phyloP scores from a whole-genome alignment of 2,888 invertebrate species.

The Buathra laborator region DNA sequence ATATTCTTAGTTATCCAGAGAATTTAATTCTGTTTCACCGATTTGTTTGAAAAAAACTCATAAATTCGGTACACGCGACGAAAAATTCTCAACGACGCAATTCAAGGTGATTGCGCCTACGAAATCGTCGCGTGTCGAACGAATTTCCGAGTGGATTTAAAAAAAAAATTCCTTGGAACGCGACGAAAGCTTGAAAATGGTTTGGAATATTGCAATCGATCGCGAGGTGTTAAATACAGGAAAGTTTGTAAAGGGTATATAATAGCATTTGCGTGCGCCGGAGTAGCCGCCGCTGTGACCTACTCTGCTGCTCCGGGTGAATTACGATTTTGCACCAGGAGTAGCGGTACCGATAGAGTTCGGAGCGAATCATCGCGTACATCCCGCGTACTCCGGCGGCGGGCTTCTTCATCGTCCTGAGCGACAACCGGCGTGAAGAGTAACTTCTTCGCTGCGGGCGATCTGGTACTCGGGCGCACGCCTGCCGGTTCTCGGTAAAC shows the following conservation, averaged over 20 bases:
- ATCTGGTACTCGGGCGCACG: slow-evolving; percentile 38
- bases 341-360: slow-evolving; percentile 65
- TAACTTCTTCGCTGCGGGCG: slow-evolving; percentile 63
- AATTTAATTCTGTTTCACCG: background rate
- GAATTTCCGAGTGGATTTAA: background rate
- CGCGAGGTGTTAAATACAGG: slow-evolving; percentile 33
- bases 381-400: slow-evolving; percentile 12
- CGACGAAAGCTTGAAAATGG: background rate
- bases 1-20: too few species aligned
- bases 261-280: slow-evolving; percentile 41
- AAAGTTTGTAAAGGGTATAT: slow-evolving; percentile 46
- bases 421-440: slow-evolving; percentile 56
- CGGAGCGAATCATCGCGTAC: slow-evolving; percentile 8
- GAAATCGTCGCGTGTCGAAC: background rate
- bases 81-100: background rate
- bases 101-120: slow-evolving; percentile 14
- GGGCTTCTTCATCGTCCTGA: slow-evolving; percentile 52
- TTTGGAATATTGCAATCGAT: background rate
- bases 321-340: slow-evolving; percentile 64
- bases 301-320: slow-evolving; percentile 67
- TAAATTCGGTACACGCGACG: background rate
- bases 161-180: background rate
- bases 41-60: slow-evolving; percentile 32
- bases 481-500: slow-evolving; percentile 76
- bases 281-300: slow-evolving; percentile 62